A percentile compares a stretch with the other conserved stretches of the same genome.
Evolutionary conservation across 92 coral and sea anemone genomes (phyloP).

Genomic region (Plumapathes pennacea): DNA sequence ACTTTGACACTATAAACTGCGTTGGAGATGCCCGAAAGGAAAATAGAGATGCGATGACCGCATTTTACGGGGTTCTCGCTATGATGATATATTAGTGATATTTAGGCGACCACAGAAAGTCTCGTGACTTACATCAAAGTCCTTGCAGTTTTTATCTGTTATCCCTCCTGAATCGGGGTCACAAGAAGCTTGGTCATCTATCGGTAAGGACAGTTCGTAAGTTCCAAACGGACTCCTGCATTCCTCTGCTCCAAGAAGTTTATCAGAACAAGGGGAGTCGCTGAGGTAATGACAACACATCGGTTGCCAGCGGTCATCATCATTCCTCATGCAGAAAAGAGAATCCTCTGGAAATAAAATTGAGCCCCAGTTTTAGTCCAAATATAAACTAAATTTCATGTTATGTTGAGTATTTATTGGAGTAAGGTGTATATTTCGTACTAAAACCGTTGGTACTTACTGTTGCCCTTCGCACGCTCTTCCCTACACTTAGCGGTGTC

Average conservation of each 20-base stretch:
- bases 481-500: neutral
- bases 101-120: too few relatives aligned
- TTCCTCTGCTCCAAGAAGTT: conserved; percentile 7
- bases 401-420: too few relatives aligned
- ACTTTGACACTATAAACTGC: too few relatives aligned
- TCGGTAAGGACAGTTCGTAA: conserved; percentile 12
- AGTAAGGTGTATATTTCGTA: too few relatives aligned
- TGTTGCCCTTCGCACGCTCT: neutral
- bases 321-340: neutral
- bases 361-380: too few relatives aligned
- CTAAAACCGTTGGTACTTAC: neutral
- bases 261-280: neutral
- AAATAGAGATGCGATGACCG: too few relatives aligned
- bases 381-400: too few relatives aligned
- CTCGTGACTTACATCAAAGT: conserved; percentile 21
- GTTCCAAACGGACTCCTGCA: conserved; percentile 23
- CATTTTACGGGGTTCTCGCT: too few relatives aligned
- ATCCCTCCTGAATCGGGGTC: too few relatives aligned
- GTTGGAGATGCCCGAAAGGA: too few relatives aligned
- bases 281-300: conserved; percentile 20
- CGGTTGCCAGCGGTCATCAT: conserved; percentile 13
- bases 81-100: too few relatives aligned
- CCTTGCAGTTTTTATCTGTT: conserved; percentile 14
- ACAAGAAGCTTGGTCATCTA: conserved; percentile 1
- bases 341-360: neutral